phyloP scores from a whole-genome alignment of 2,888 invertebrate genomes.

The Axea sp. region DNA sequence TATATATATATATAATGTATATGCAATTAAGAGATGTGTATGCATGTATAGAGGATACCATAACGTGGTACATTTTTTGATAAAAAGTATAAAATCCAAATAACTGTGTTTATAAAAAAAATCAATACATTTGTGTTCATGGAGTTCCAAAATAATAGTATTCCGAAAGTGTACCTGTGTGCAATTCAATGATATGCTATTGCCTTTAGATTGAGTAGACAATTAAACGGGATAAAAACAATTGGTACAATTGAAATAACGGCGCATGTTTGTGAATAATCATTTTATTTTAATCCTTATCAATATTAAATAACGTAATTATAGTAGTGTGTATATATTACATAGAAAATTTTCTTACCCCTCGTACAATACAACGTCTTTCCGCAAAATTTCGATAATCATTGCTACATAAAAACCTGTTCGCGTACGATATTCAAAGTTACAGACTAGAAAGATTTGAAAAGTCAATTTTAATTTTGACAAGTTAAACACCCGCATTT shows the following conservation, averaged over 20 bases:
- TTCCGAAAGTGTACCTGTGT: too few species aligned
- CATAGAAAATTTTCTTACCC: constrained; percentile 74
- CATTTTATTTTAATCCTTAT: constrained; percentile 78
- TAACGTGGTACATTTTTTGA: too few species aligned
- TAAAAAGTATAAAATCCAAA: too few species aligned
- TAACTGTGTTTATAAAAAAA: too few species aligned
- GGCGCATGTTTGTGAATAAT: constrained; percentile 73
- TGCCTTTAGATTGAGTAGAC: too few species aligned
- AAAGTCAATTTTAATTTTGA: constrained; percentile 63
- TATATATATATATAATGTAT: too few species aligned
- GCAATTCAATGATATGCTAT: too few species aligned
- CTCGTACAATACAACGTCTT: constrained; percentile 65
- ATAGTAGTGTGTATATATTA: constrained; percentile 77
- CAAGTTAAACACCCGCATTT: constrained; percentile 44
- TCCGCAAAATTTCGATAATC: constrained; percentile 58
- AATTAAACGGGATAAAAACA: neutral
- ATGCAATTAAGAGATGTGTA: too few species aligned
- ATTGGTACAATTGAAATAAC: neutral
- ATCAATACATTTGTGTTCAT: too few species aligned
- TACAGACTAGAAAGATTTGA: constrained; percentile 65
- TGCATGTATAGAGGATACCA: too few species aligned
- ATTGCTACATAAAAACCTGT: constrained; percentile 50
- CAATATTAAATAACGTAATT: constrained; percentile 78
- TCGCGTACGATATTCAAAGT: constrained; percentile 50
- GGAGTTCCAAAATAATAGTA: too few species aligned